Percentiles rank a stretch among this genome's conserved stretches.
Conservation (phyloP, 2,113 vertebrate species). For the Penelope pileata region DNA sequence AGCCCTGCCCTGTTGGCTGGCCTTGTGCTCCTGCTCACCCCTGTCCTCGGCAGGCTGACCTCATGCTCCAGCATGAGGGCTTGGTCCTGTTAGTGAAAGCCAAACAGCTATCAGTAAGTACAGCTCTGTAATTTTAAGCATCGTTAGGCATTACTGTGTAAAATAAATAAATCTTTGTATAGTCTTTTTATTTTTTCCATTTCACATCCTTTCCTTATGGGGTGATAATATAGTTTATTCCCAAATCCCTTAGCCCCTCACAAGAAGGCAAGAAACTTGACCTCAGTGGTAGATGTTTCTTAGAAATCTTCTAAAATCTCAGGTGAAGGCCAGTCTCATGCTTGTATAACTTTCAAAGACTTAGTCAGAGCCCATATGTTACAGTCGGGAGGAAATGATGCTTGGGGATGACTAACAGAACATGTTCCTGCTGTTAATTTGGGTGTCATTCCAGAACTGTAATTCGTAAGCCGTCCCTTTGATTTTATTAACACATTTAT, state of each 20-base stretch:
- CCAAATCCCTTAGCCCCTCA: neutral
- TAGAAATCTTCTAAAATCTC: neutral
- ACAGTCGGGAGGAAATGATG: conserved; percentile 43
- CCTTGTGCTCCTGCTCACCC: neutral
- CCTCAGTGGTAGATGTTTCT: neutral
- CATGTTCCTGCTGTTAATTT: conserved; percentile 57
- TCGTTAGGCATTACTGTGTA: neutral
- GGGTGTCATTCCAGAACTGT: conserved; percentile 31
- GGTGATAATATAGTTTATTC: neutral
- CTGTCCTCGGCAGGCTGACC: neutral
- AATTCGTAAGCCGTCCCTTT: neutral
- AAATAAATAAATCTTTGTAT: neutral
- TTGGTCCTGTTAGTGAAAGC: neutral
- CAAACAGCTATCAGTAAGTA: neutral
- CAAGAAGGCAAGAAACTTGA: neutral
- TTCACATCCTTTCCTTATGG: neutral
- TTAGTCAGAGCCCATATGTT: conserved; percentile 63
- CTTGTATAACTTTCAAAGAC: neutral
- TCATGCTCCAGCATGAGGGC: neutral
- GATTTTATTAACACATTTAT: conserved; percentile 15
- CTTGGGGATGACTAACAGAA: conserved; percentile 48
- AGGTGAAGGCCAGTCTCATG: neutral
- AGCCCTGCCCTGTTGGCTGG: neutral
- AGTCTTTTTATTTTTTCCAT: neutral
- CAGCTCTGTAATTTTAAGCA: neutral